Evolutionary conservation across 2,888 invertebrate genomes (phyloP).

Genomic region (Scaptomyza caliginosa): DNA sequence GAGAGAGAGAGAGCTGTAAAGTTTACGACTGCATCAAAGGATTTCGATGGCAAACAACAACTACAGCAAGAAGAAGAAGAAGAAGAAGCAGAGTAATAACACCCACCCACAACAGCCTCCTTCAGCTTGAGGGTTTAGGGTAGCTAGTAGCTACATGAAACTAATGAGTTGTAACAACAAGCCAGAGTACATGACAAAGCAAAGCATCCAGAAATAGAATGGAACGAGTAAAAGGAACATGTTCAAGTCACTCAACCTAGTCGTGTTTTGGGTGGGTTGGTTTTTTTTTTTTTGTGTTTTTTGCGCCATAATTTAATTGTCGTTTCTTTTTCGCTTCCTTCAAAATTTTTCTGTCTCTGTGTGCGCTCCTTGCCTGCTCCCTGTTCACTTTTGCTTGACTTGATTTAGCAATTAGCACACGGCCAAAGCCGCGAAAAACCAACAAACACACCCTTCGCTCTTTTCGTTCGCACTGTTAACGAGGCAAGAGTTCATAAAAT

Average conservation of each 20-base stretch:
- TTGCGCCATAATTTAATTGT: slow-evolving; percentile 66
- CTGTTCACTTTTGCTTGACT: slow-evolving; percentile 45
- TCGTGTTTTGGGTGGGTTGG: neutral
- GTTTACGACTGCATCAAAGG: slow-evolving; percentile 73
- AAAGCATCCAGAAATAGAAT: neutral
- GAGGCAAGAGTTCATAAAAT: slow-evolving; percentile 57
- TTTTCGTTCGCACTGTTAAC: slow-evolving; percentile 30
- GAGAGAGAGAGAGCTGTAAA: slow-evolving; percentile 51
- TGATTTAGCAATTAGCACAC: slow-evolving; percentile 72
- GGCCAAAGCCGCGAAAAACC: slow-evolving; percentile 25
- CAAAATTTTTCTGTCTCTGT: neutral
- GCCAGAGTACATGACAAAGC: slow-evolving; percentile 58
- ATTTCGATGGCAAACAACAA: slow-evolving; percentile 48
- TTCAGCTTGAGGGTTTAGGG: slow-evolving; percentile 1
- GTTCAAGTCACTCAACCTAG: slow-evolving; percentile 8
- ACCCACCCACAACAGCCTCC: neutral
- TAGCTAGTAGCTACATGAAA: slow-evolving; percentile 56
- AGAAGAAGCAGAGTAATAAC: neutral
- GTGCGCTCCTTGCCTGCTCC: neutral
- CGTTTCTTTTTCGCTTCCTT: slow-evolving; percentile 13
- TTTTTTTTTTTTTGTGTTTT: neutral
- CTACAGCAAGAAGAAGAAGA: neutral
- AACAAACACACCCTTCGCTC: neutral
- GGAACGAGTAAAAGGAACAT: too few species aligned
- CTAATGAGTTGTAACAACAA: slow-evolving; percentile 75